Percentiles rank a stretch among this genome's conserved stretches.
phyloP scores from a whole-genome alignment of 2,113 vertebrate species.

The Thomomys bottae region DNA sequence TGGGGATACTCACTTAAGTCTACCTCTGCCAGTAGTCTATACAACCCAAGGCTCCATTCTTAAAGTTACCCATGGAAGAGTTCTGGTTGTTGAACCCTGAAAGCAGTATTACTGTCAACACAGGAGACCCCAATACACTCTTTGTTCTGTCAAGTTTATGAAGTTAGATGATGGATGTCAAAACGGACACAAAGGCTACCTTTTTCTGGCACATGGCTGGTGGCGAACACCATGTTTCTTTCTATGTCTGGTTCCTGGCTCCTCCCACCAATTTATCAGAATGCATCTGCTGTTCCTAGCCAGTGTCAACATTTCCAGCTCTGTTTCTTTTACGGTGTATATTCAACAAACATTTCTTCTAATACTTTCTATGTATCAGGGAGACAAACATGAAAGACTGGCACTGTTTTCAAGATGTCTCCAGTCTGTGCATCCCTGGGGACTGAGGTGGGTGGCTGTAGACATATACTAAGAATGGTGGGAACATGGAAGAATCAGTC shows the following conservation, averaged over 20 bases:
- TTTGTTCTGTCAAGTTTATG: background rate
- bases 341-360: slow-evolving; percentile 3
- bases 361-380: background rate
- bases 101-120: background rate
- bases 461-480: background rate
- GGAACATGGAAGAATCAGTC: background rate
- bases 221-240: background rate
- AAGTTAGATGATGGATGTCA: background rate
- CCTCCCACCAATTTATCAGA: background rate
- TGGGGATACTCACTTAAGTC: background rate
- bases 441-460: too few relatives aligned
- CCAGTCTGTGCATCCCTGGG: too few relatives aligned
- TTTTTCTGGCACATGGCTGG: background rate
- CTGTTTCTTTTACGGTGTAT: background rate
- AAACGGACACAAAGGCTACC: background rate
- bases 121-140: background rate
- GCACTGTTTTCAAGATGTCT: background rate
- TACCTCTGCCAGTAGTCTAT: background rate
- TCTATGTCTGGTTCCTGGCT: background rate
- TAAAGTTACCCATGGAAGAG: background rate
- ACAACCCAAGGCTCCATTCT: background rate
- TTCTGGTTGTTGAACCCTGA: slow-evolving; percentile 12
- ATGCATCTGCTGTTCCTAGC: background rate
- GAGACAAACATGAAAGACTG: background rate
- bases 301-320: background rate